Conservation (phyloP, 2,113 vertebrate genomes). For the Silurus glanis region DNA sequence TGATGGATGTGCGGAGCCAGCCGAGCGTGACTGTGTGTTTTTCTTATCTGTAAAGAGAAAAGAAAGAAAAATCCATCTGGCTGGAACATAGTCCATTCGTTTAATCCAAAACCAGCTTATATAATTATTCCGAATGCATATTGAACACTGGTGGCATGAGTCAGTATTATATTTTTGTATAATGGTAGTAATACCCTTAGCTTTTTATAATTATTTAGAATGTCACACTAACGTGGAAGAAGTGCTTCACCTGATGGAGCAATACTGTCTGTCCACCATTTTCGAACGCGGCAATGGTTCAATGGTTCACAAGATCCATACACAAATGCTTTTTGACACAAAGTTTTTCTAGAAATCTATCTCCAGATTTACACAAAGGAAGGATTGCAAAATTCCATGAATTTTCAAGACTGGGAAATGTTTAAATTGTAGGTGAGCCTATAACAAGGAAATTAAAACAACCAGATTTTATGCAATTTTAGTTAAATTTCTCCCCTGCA, state of each 20-base stretch:
- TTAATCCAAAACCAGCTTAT: not conserved
- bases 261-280: not conserved
- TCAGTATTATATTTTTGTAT: not conserved
- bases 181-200: no score
- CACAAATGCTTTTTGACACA: not conserved
- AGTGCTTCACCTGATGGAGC: not conserved
- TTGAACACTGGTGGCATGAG: not conserved
- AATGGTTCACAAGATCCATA: not conserved
- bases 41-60: conserved; percentile 9
- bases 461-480: no score
- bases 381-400: no score
- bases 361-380: not conserved
- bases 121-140: not conserved
- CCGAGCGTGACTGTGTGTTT: not conserved
- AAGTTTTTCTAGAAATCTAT: not conserved
- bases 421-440: not conserved
- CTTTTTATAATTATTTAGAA: not conserved
- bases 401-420: no score
- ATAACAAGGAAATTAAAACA: not conserved
- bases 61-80: conserved; percentile 16
- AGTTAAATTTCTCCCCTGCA: no score
- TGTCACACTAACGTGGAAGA: not conserved
- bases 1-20: conserved; percentile 28
- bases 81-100: not conserved
- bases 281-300: not conserved